Evolutionary conservation across 2,888 invertebrate genomes (phyloP).

Genomic region (Anodontia alba): DNA sequence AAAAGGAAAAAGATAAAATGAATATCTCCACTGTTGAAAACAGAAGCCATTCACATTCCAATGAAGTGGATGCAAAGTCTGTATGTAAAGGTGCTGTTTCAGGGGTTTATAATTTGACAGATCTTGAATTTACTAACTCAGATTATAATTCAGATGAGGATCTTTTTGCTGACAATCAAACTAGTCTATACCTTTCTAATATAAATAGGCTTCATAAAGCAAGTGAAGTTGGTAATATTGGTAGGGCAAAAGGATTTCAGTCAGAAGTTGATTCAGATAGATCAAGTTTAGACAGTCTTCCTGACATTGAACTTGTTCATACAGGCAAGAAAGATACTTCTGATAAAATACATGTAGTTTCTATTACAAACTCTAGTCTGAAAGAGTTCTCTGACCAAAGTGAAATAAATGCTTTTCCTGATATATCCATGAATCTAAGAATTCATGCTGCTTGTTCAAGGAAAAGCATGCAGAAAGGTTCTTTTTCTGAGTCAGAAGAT

Average conservation of each 20-base stretch:
- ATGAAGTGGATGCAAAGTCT: too few relatives aligned
- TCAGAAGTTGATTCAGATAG: neutral
- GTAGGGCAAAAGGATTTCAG: too few relatives aligned
- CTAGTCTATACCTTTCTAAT: neutral
- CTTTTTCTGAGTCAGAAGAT: neutral
- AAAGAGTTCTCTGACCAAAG: neutral
- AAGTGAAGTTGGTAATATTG: too few relatives aligned
- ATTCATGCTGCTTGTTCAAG: neutral
- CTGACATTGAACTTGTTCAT: neutral
- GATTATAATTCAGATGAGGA: neutral
- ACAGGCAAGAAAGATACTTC: neutral
- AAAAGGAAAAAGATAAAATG: too few relatives aligned
- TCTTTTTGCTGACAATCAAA: neutral
- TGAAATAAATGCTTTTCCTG: neutral
- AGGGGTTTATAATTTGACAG: too few relatives aligned
- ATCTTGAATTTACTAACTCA: too few relatives aligned
- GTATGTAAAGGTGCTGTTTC: too few relatives aligned
- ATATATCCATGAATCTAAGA: neutral
- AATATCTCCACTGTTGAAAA: too few relatives aligned
- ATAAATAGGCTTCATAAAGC: neutral
- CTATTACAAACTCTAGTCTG: neutral
- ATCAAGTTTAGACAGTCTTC: conserved; percentile 9
- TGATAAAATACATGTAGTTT: neutral
- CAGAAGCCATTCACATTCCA: too few relatives aligned
- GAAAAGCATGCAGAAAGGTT: neutral